Conservation (phyloP, 2,113 vertebrate genomes). For the Ranitomeya variabilis region DNA sequence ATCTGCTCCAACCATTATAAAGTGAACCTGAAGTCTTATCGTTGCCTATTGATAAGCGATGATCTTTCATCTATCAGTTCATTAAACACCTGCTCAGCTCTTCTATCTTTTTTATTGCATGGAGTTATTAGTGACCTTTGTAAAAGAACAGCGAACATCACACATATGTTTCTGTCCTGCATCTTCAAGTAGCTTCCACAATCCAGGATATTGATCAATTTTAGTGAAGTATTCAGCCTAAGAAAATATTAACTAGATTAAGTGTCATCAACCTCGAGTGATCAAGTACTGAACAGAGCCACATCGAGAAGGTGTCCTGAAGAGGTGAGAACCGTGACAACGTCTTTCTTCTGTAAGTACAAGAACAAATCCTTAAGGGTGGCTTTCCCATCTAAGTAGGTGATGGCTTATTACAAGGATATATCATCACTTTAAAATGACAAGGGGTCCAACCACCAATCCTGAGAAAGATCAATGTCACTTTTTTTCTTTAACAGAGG, state of each 20-base stretch:
- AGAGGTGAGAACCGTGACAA: conserved; percentile 31
- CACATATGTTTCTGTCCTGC: neutral
- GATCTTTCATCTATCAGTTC: neutral
- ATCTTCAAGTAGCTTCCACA: neutral
- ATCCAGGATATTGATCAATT: conserved; percentile 48
- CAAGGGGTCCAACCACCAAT: no score
- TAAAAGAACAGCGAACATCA: conserved; percentile 3
- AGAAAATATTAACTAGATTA: conserved; percentile 55
- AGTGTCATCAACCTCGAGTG: neutral
- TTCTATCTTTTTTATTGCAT: conserved; percentile 18
- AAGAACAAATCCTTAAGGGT: neutral
- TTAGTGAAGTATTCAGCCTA: conserved; percentile 1
- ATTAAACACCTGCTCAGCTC: conserved; percentile 21
- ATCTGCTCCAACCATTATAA: neutral
- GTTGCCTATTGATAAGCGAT: neutral
- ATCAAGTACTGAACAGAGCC: neutral
- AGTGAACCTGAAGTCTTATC: neutral
- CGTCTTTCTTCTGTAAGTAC: neutral
- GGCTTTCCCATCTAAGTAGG: no score
- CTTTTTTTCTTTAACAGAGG: no score
- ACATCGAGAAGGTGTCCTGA: neutral
- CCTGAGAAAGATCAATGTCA: no score
- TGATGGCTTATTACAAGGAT: no score
- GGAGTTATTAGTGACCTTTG: conserved; percentile 46
- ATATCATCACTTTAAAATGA: no score